Evolutionary conservation across 2,797 vertebrate species (phyloP).

Genomic region (Falco berigora): DNA sequence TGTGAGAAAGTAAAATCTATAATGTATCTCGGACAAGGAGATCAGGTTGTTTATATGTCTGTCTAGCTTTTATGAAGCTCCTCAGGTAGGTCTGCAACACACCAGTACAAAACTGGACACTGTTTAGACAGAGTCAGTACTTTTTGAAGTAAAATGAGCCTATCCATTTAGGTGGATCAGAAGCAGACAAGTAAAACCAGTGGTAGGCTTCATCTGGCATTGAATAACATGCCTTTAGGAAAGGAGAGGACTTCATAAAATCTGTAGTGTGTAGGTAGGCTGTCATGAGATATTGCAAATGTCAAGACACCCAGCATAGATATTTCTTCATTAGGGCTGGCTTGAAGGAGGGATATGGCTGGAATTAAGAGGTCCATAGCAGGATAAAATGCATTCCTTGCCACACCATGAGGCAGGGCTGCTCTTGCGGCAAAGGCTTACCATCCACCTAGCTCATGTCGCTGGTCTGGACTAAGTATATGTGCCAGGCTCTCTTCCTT

Average conservation of each 20-base stretch:
- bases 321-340: not conserved
- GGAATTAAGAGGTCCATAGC: not conserved
- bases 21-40: not conserved
- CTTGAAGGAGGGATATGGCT: not conserved
- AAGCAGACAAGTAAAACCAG: not conserved
- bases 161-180: not conserved
- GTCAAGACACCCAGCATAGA: not conserved
- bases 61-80: not conserved
- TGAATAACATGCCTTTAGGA: not conserved
- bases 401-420: not conserved
- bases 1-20: not conserved
- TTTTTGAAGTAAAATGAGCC: not conserved
- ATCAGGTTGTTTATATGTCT: not conserved
- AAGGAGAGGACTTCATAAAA: not conserved
- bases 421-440: not conserved
- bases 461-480: not conserved
- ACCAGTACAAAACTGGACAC: not conserved
- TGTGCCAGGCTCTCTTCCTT: not conserved
- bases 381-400: not conserved
- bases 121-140: not conserved
- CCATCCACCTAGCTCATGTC: rapidly evolving
- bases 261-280: not conserved
- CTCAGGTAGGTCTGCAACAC: not conserved
- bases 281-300: not conserved
- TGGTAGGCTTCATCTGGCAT: not conserved